These are phyloP conservation scores for Eira barbara DNA, from an alignment of 2,113 vertebrate species.

Conservation along the genomic window DNA sequence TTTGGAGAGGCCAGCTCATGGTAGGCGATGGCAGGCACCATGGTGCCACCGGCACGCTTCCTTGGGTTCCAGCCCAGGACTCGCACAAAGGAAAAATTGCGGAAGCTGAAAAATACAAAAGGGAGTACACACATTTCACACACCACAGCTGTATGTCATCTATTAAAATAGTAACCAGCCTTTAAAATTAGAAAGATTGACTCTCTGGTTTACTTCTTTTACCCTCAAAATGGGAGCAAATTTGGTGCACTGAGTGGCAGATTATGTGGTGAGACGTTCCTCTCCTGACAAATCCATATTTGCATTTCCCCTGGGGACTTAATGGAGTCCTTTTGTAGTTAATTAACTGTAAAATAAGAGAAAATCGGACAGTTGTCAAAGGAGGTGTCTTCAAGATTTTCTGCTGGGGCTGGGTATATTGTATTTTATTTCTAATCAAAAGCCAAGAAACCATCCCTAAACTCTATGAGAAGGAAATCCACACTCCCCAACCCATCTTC, in stretches of 20 bases:
- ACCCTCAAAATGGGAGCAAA: not conserved
- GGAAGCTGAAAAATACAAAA: not conserved
- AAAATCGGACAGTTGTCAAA: not conserved
- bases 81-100: not conserved
- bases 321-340: slow-evolving; percentile 18
- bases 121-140: not conserved
- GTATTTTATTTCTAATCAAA: slow-evolving; percentile 63
- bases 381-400: slow-evolving; percentile 23
- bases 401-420: not conserved
- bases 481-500: not conserved
- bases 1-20: not conserved
- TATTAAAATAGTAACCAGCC: not conserved
- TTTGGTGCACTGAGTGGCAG: not conserved
- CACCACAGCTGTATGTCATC: not conserved
- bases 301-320: not conserved
- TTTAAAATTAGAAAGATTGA: not conserved
- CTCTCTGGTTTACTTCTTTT: not conserved
- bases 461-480: not conserved
- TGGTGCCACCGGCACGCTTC: not conserved
- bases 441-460: slow-evolving; percentile 4
- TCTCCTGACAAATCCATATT: not conserved
- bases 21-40: accelerated
- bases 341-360: slow-evolving; percentile 60
- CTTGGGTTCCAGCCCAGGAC: not conserved
- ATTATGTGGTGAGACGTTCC: not conserved